phyloP scores from a whole-genome alignment of 2,113 vertebrate genomes.

The Mola mola region DNA sequence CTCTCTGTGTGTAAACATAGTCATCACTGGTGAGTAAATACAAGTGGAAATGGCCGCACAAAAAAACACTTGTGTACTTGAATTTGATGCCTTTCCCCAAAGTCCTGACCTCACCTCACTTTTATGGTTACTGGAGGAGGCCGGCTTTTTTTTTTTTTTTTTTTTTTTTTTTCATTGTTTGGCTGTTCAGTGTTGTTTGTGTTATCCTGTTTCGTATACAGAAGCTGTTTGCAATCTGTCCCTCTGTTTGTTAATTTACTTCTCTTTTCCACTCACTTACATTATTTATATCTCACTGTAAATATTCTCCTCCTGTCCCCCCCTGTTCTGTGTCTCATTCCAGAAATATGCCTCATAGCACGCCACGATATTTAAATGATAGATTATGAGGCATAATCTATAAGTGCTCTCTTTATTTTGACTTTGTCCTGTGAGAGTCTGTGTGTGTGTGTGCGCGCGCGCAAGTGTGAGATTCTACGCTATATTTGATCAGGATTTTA shows the following conservation, averaged over 20 bases:
- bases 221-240: too few species aligned
- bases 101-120: constrained; percentile 39
- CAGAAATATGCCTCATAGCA: too few species aligned
- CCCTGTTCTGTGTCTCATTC: too few species aligned
- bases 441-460: neutral
- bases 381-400: too few species aligned
- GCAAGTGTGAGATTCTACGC: neutral
- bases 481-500: neutral
- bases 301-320: too few species aligned
- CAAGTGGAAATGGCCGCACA: constrained; percentile 35
- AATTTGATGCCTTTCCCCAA: constrained; percentile 47
- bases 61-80: constrained; percentile 26
- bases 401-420: constrained; percentile 3
- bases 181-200: too few species aligned
- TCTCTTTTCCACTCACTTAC: too few species aligned
- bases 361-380: too few species aligned
- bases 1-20: constrained; percentile 77
- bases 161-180: constrained; percentile 2
- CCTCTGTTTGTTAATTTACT: too few species aligned
- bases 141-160: neutral
- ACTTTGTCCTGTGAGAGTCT: neutral
- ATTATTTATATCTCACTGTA: too few species aligned
- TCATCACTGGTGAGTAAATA: constrained; percentile 78
- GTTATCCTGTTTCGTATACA: too few species aligned
- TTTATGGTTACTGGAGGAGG: constrained; percentile 14